Percentiles rank a stretch among this genome's conserved stretches.
Conservation (phyloP, 2,797 vertebrate genomes). For the Varecia variegata region DNA sequence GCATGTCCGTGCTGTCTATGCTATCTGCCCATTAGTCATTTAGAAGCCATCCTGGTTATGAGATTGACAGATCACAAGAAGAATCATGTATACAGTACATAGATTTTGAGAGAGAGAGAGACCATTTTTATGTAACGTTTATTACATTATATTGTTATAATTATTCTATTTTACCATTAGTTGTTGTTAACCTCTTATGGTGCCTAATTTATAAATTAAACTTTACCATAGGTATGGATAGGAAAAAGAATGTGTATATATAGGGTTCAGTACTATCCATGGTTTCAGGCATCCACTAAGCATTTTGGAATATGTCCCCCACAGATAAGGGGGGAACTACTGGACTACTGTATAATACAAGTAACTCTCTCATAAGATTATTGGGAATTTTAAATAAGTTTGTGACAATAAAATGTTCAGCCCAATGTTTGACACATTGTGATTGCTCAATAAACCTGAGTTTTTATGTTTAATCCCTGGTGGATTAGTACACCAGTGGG, state of each 20-base stretch:
- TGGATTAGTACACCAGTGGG: background rate
- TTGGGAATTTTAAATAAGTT: background rate
- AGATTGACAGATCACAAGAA: background rate
- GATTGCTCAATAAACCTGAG: background rate
- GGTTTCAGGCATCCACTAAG: background rate
- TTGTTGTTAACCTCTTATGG: background rate
- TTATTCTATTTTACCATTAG: background rate
- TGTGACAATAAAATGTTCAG: background rate
- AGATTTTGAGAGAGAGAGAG: background rate
- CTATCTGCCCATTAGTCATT: background rate
- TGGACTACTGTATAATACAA: background rate
- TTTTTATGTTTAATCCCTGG: background rate
- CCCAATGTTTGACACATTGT: background rate
- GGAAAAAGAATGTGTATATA: background rate
- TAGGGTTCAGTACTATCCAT: background rate
- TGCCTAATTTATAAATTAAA: background rate
- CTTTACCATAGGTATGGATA: background rate
- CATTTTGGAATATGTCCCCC: background rate
- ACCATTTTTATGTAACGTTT: background rate
- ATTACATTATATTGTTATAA: background rate
- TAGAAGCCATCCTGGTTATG: background rate
- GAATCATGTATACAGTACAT: background rate
- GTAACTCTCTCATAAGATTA: background rate
- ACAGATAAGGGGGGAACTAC: background rate
- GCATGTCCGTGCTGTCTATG: background rate